Base-by-base conservation (phyloP, 2,797 vertebrate species). In the Hyperoplus immaculatus region DNA sequence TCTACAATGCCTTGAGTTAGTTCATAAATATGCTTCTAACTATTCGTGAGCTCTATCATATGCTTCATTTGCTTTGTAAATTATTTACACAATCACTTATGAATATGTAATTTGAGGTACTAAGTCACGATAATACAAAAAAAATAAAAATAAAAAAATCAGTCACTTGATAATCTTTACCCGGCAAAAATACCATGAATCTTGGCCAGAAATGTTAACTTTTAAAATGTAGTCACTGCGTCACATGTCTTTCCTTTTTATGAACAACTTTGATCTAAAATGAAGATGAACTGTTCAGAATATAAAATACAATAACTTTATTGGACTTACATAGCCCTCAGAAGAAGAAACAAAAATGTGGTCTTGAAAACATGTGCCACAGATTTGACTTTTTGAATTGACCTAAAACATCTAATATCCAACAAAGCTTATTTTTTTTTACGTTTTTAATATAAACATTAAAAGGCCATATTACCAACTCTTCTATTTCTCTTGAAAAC, bases 21-120 rank as follows among this genome's bases (percentile, higher is more conserved):
- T 93, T 92, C 50, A 93, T 92, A 94, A 93, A 91, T 94, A 93
- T 84, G 86, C 66, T 80, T 87, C 88, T 93, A 94, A 76, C 90
- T 93, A 92, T 78, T 47, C 42, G 46, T 71, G 83, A 89, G 83
- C 84, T 91, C 78, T 80, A 88, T 81, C 84, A 87, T 90, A 89
- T 64, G 78, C 61, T 84, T 89, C 47, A 55, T 84, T 85, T 81
- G 56, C 61, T 82, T 80, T 58, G 76, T 86, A 69, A 59, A 42
- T 29, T 94, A 95, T 93, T 92, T 94, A 95, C 94, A 95, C 16
- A 41, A 89, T 87, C 69, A 86, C 69, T 73, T 78, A 58, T 69
- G 85, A 83, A 77, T 88, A 87, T 83, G 56, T 78, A 6, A 61
- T 84, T 88, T 87, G 81, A 91, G 87, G 80, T 87, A 88, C 79